Base-by-base conservation (phyloP, 2,797 vertebrate genomes). In the Argyrosomus regius region DNA sequence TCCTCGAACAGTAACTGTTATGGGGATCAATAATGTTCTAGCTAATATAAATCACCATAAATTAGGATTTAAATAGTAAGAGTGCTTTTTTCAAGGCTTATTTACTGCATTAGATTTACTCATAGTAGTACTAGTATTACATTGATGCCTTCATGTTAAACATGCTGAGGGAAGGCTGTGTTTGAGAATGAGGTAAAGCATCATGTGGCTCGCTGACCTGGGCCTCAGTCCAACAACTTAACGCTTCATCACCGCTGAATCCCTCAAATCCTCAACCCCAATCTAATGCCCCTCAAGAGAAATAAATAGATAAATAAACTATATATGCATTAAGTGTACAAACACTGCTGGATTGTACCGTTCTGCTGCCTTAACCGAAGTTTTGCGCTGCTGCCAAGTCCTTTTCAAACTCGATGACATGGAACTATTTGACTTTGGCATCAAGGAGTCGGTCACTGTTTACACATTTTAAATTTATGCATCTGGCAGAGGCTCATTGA, bases 351-450 rank as follows among this genome's bases (percentile, higher is more conserved):
- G 77, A 31, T 67, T 78, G 73, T 66, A 13, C 56, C 31, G 41
- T 57, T 86, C 63, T 39, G 48, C 43, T 43, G 31, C 54, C 53
- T n/a, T 57, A 41, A 60, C 46, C 53, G 5, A 54, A 70, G 28
- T 39, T 64, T 41, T 54, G 28, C 73, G 76, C 41, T 59, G 63
- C 74, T 87, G 91, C 82, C 84, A 85, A 83, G 50, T 80, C 77
- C 43, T 73, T 39, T 88, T 81, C 74, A 88, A 76, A 81, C 61
- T n/a, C 20, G 22, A 83, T 83, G 63, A 90, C 86, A 84, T 85
- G 68, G 50, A 88, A 75, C 77, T 78, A 75, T 88, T 88, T 84
- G 80, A 84, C 86, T 89, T 87, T 85, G 83, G 77, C 82, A 81
- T 78, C 28, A 61, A 82, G 61, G 57, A 84, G 75, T 57, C 26